Percentiles rank a stretch among this genome's conserved stretches.
Evolutionary conservation across 2,797 vertebrate species (phyloP).

Genomic region (Pangasius krempfi): DNA sequence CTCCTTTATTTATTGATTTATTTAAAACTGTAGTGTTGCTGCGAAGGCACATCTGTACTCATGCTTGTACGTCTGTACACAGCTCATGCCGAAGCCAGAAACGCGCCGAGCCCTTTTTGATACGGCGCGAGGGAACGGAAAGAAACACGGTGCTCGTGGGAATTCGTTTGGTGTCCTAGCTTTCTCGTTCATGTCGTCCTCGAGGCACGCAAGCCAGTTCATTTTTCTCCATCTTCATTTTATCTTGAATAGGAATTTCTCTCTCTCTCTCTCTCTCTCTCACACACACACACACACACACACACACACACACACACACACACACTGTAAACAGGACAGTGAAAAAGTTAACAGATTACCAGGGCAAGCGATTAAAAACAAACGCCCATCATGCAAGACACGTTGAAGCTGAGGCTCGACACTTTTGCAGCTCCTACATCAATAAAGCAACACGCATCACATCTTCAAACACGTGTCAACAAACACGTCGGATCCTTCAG

Average conservation of each 20-base stretch:
- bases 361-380: background rate
- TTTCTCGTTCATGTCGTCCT: slow-evolving; percentile 50
- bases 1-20: slow-evolving; percentile 44
- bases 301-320: slow-evolving; percentile 36
- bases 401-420: background rate
- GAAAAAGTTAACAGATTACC: background rate
- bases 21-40: slow-evolving; percentile 72
- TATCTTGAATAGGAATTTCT: background rate
- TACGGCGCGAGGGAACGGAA: background rate
- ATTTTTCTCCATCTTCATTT: background rate
- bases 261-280: background rate
- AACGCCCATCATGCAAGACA: background rate
- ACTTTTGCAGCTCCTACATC: background rate
- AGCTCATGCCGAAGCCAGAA: slow-evolving; percentile 64
- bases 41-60: slow-evolving; percentile 64
- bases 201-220: slow-evolving; percentile 69
- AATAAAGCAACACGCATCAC: background rate
- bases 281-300: background rate
- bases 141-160: background rate
- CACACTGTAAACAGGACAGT: slow-evolving; percentile 36
- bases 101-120: slow-evolving; percentile 48
- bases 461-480: background rate
- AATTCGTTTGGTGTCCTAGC: slow-evolving; percentile 69
- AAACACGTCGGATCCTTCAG: background rate
- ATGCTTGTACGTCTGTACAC: slow-evolving; percentile 65